These are phyloP conservation scores for Tonatia bakeri DNA, from an alignment of 2,113 vertebrate genomes.

Conservation along the genomic window DNA sequence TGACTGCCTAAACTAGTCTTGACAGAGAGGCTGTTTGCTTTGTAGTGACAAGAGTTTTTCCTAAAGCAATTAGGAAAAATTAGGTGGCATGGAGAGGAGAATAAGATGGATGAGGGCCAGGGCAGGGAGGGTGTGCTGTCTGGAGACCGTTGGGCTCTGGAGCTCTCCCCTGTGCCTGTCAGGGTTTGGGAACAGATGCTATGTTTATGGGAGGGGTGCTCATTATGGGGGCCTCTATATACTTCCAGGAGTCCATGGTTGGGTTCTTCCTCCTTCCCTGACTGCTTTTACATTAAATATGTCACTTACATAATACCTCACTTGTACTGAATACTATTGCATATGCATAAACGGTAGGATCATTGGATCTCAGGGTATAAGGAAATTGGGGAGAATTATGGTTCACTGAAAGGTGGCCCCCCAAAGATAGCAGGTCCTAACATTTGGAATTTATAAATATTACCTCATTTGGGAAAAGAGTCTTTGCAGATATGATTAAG, in stretches of 20 bases:
- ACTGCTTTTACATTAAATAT: not conserved
- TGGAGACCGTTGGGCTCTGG: not conserved
- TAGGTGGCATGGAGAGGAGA: not conserved
- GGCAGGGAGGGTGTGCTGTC: not conserved
- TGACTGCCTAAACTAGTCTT: slow-evolving; percentile 3
- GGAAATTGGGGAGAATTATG: no score
- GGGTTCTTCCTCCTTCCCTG: not conserved
- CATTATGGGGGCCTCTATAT: not conserved
- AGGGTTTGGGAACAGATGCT: not conserved
- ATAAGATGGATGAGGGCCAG: accelerated
- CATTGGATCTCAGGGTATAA: not conserved
- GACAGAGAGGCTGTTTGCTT: slow-evolving; percentile 9
- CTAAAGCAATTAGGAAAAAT: not conserved
- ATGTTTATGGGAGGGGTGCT: not conserved
- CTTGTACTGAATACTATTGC: not conserved
- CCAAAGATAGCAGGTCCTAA: not conserved
- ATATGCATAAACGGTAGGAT: not conserved
- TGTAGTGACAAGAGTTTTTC: not conserved
- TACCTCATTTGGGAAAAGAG: not conserved
- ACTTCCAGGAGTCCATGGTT: no score
- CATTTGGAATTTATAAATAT: not conserved
- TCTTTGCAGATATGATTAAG: not conserved
- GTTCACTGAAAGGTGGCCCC: not conserved
- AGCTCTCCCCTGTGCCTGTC: not conserved
- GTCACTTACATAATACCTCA: not conserved